Evolutionary conservation across 2,113 vertebrate genomes (phyloP), one percentile per base, ranked within the genome.

Genomic region (Callipepla squamata): DNA sequence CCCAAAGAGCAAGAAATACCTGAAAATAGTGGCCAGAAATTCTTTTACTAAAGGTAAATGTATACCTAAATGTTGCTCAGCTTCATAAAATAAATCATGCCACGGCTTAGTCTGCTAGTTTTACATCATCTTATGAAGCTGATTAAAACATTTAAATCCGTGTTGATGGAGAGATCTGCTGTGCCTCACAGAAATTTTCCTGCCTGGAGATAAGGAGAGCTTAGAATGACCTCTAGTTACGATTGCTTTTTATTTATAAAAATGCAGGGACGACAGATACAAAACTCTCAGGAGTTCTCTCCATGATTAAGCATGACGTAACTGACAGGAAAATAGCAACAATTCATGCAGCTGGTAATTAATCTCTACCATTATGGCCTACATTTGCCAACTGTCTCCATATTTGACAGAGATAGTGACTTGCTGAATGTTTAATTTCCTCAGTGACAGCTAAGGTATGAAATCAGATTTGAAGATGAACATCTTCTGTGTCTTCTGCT

Each of bases 361-460:
- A 97, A 97, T 97, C 96, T 97, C 76, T 66, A 89, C 75, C 92
- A 96, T 97, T 97, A 96, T 92, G 95, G 91, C 88, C 94, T 90
- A 40, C 87, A n/a, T 96, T 97, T 97, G 94, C 97, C 96, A 95
- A 96, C 93, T 96, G 92, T 96, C 96, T 97, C 92, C 59, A 26
- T 87, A 75, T 96, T 90, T 97, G 97, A 96, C 93, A 96, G 95
- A n/a, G 50, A 89, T 93, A 95, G 90, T 95, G 75, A 90, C 91
- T 96, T 92, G 89, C 93, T 95, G 96, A 95, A 97, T 97, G 88
- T 92, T 95, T 96, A 96, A 94, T 91, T 94, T 97, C 94, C 94
- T 68, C 50, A 55, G 85, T 94, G 94, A 96, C 73, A 93, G 90
- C 93, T 90, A 97, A 97, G 84, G 87, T 95, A 93, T 94, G 85